Evolutionary conservation across 1,140 invertebrate species (phyloP), one percentile per base, ranked within the genome.

Genomic region (Rhizoglyphus robini): DNA sequence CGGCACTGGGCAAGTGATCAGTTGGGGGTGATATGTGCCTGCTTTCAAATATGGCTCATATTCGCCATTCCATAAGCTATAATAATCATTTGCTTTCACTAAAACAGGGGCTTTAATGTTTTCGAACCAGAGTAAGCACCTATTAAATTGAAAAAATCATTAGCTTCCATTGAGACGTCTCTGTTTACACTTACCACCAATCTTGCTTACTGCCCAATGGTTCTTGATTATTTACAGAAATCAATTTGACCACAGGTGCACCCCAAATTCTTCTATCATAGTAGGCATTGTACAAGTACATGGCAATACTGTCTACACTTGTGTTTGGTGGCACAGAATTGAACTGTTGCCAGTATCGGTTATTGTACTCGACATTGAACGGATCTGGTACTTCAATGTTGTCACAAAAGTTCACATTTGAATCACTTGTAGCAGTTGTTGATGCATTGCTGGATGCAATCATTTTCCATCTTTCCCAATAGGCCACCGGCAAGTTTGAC

Each of bases 211-310:
- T 81, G 32, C 80, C 83, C 0, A 88, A 88, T 74, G 89, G 85
- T 48, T 92, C 88, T 34, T 88, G 80, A 73, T 93, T 84, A 70
- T 91, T 88, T 86, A 93, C 91, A 3, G 86, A 86, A 3, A 93
- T 79, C n/a, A 93, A 84, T 8, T 89, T 79, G 1, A 94, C 83
- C 0, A 87, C 83, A 0, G 88, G 88, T 0, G 81, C 76, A 48
- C 86, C 89, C 62, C 83, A 83, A 62, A 63, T 13, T 15, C 90
- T 76, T 4, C 84, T 82, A 74, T 93, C 90, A 71, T 89, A 86
- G 74, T 90, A 94, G 13, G 90, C 90, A 0, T 87, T 88, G 72
- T 87, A 92, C n/a, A n/a, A n/a, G n/a, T n/a, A n/a, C n/a, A n/a
- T n/a, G n/a, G n/a, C n/a, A n/a, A n/a, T n/a, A n/a, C n/a, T n/a